Evolutionary conservation across 2,113 vertebrate genomes (phyloP), one percentile per base, ranked within the genome.

Genomic region (Cryptomyrus ogoouensis): DNA sequence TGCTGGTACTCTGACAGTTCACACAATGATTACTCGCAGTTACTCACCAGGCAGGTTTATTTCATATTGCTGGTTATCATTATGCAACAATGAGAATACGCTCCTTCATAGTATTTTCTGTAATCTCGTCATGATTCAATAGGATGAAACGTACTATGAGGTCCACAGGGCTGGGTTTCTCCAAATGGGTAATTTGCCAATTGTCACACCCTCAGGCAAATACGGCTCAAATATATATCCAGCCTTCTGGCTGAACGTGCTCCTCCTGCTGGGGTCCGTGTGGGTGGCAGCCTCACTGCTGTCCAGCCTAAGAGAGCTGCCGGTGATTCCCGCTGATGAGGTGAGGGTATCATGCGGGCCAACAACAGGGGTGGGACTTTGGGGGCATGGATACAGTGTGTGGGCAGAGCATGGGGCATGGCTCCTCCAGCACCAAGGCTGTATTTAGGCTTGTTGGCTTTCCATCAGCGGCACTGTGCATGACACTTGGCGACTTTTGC

Each of bases 161-260:
- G n/a, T 66, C 62, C 62, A 31, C 31, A 77, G 31, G 35, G 70
- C 70, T 80, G 74, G 35, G 42, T 80, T 7, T 19, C 35, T 15
- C 74, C 74, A 9, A 84, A 24, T 84, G 83, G 39, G 83, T 47
- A 31, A 70, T 47, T 58, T 44, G 17, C 84, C 12, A 17, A 49
- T 90, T 87, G 17, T 87, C 3, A 5, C 91, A 89, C 50, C 21
- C 91, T 0, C 92, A 99, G 98, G 98, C 89, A 99, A 99, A 92
- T 96, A 97, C 91, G 97, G 96, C 49, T 96, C 96, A 0, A 97
- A 97, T 92, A 95, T 98, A 89, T 95, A 94, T 17, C 96, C 96
- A 0, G 87, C 95, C 83, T 97, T 98, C 92, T 95, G 97, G 92
- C 95, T 97, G 88, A 96, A 97, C 83, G 12, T 95, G 47, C 96